Evolutionary conservation across 1,140 invertebrate genomes (phyloP).

Genomic region (Diabrotica undecimpunctata): DNA sequence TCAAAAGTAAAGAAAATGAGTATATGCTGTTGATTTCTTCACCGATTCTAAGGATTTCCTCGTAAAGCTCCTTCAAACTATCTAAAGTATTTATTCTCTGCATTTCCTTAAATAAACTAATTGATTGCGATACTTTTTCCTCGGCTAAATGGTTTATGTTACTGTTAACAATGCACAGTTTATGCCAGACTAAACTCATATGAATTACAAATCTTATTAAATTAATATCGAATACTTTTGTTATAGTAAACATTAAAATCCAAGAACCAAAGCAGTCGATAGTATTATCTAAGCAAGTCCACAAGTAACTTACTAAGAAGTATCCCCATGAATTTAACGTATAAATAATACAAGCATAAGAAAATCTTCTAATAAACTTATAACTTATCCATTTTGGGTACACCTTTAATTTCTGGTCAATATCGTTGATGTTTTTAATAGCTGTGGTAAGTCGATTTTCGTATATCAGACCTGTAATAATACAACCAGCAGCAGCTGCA

Average conservation of each 20-base stretch:
- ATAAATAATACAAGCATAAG: background rate
- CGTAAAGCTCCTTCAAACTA: constrained; percentile 4
- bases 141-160: background rate
- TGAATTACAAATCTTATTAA: constrained; percentile 9
- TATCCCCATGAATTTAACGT: background rate
- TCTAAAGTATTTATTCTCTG: constrained; percentile 1
- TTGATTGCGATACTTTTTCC: background rate
- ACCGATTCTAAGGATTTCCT: background rate
- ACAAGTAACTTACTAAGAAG: background rate
- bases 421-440: constrained; percentile 5
- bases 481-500: background rate
- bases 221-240: constrained; percentile 9
- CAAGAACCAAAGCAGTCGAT: background rate
- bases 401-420: background rate
- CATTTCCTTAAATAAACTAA: background rate
- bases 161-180: background rate
- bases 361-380: background rate
- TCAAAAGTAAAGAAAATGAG: background rate
- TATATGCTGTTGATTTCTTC: constrained; percentile 8
- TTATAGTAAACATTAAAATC: constrained; percentile 4
- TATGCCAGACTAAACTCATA: constrained; percentile 6
- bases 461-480: background rate
- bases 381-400: constrained; percentile 7
- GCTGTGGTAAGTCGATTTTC: constrained; percentile 1
- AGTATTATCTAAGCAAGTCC: background rate